Conservation (phyloP, 2,888 invertebrate genomes). For the Zaprionus obscuricornis region DNA sequence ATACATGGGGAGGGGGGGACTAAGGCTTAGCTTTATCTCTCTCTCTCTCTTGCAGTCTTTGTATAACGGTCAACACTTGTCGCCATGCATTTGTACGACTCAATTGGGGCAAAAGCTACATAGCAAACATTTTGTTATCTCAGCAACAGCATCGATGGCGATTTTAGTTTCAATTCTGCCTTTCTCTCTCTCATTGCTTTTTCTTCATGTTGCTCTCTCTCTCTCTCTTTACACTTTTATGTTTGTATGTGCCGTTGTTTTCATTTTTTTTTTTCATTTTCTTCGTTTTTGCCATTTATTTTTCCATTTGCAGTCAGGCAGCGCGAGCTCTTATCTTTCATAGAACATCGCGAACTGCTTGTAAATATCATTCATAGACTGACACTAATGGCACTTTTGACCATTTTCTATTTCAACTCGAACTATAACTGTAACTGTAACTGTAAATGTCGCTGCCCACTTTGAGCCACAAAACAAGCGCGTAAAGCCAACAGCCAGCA, state of each 20-base stretch:
- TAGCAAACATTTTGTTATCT: constrained; percentile 71
- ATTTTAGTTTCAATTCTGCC: constrained; percentile 49
- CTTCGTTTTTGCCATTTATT: constrained; percentile 48
- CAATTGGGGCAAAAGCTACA: constrained; percentile 52
- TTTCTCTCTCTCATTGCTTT: constrained; percentile 2
- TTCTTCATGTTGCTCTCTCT: constrained; percentile 12
- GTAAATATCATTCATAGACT: constrained; percentile 66
- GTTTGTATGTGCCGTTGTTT: constrained; percentile 25
- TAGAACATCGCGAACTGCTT: constrained; percentile 57
- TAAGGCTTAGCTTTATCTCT: no score
- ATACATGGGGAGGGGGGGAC: no score
- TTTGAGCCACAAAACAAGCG: no score
- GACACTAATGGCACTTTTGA: constrained; percentile 73
- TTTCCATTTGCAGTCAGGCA: constrained; percentile 44
- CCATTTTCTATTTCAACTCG: no score
- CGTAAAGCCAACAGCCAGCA: no score
- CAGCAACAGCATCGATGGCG: constrained; percentile 61
- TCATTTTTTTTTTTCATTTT: no score
- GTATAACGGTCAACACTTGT: constrained; percentile 22
- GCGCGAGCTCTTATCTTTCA: constrained; percentile 52
- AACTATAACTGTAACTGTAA: no score
- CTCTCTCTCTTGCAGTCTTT: constrained; percentile 10
- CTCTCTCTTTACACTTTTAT: constrained; percentile 10
- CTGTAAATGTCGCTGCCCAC: constrained; percentile 27
- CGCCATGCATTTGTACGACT: constrained; percentile 37